Percentiles rank a stretch among this genome's conserved stretches.
phyloP scores from a whole-genome alignment of 2,113 vertebrate genomes.

The Pteruthius melanotis region DNA sequence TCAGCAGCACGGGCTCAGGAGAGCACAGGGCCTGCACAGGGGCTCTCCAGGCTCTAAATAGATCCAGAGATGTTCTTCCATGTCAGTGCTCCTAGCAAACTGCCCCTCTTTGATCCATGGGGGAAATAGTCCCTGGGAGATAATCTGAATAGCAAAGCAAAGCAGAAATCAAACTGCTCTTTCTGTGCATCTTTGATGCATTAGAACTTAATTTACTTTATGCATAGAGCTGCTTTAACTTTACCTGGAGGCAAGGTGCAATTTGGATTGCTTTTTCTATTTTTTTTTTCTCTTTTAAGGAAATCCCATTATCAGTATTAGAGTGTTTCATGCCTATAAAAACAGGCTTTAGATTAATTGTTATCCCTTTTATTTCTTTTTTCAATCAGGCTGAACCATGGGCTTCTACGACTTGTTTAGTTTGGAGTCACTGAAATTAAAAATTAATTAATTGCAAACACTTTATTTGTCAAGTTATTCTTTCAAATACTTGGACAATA shows the following conservation, averaged over 20 bases:
- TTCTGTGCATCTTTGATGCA: conserved; percentile 27
- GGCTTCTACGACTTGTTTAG: neutral
- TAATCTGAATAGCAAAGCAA: conserved; percentile 53
- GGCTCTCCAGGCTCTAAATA: neutral
- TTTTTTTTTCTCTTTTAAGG: neutral
- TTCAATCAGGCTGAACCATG: neutral
- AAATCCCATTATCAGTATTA: conserved; percentile 13
- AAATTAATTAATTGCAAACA: neutral
- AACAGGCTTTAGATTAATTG: neutral
- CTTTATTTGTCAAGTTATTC: neutral
- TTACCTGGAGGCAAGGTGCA: conserved; percentile 26
- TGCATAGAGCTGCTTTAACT: conserved; percentile 4
- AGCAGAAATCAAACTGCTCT: conserved; percentile 16
- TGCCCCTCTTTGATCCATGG: conserved; percentile 18
- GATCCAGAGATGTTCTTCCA: neutral
- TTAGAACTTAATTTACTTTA: conserved; percentile 35
- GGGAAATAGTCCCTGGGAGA: conserved; percentile 6
- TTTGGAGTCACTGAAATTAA: neutral
- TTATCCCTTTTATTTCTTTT: neutral
- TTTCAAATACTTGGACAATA: neutral
- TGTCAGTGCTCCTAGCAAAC: conserved; percentile 19
- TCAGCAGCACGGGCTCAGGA: neutral
- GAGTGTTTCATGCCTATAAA: neutral
- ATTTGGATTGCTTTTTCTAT: neutral
- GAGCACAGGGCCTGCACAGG: neutral